A percentile compares a stretch with the other conserved stretches of the same genome.
Conservation (phyloP, 2,888 invertebrate genomes). For the Oligia strigilis region DNA sequence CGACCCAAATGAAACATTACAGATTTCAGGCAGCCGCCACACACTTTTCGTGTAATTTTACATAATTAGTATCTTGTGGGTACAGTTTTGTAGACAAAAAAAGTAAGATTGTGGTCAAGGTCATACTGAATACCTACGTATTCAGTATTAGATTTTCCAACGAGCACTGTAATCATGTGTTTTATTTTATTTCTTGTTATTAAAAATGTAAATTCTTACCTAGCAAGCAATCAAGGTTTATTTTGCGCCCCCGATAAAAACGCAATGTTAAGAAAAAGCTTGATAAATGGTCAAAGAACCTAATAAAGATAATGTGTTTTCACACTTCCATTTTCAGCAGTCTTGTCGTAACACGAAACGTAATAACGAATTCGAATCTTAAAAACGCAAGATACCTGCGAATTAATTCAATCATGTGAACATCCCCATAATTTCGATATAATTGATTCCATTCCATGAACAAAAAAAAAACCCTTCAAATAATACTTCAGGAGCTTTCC, state of each 20-base stretch:
- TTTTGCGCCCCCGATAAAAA: not conserved
- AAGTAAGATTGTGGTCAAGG: not conserved
- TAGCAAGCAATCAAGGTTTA: not conserved
- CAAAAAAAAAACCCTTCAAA: no score
- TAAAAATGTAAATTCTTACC: not conserved
- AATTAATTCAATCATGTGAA: not conserved
- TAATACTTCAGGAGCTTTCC: no score
- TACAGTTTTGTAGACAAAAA: not conserved
- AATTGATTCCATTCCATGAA: not conserved
- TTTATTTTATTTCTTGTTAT: not conserved
- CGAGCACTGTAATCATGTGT: not conserved
- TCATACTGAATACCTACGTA: no score
- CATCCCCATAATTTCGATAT: not conserved
- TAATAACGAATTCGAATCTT: not conserved
- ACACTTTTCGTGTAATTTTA: constrained; percentile 18
- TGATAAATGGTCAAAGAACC: constrained; percentile 16
- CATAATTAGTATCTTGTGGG: constrained; percentile 5
- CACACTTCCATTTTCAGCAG: constrained; percentile 14
- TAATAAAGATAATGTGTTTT: not conserved
- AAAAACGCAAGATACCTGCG: no score
- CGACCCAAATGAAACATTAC: constrained; percentile 63
- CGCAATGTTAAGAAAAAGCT: not conserved
- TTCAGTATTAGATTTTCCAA: not conserved
- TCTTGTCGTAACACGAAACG: not conserved
- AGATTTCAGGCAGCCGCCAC: constrained; percentile 41